Conservation (phyloP, 2,113 vertebrate genomes). For the Benitochromis conjunctus region DNA sequence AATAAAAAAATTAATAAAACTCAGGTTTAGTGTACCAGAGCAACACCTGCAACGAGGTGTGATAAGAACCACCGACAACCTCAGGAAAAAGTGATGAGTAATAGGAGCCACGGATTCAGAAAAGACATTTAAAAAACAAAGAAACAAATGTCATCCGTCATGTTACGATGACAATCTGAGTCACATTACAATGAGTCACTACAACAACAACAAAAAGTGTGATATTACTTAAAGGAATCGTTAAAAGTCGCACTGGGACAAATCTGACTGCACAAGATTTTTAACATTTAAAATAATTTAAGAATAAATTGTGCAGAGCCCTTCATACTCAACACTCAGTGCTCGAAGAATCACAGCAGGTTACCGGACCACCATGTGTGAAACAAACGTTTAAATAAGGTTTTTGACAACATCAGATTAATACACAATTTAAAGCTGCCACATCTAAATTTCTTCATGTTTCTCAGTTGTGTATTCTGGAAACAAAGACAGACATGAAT, state of each 20-base stretch:
- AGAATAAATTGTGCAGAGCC: background rate
- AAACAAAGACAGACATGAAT: background rate
- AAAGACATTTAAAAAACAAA: background rate
- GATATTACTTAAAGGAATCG: background rate
- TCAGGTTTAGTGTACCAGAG: background rate
- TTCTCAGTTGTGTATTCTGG: background rate
- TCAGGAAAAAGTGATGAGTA: background rate
- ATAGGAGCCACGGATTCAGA: background rate
- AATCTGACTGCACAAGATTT: background rate
- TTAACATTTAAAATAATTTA: background rate
- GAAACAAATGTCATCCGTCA: background rate
- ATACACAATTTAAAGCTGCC: background rate
- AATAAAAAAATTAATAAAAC: too few relatives aligned
- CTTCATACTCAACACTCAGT: background rate
- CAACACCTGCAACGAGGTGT: background rate
- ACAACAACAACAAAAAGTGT: fast-evolving
- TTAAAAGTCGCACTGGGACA: background rate
- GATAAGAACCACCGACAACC: background rate
- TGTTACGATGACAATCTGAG: background rate
- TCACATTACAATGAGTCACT: background rate
- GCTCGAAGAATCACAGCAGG: background rate
- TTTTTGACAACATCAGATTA: constrained; percentile 4
- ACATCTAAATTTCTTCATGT: background rate
- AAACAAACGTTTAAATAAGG: background rate
- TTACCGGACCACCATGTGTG: background rate